Evolutionary conservation across 2,113 vertebrate genomes (phyloP), one percentile per base, ranked within the genome.

Genomic region (Pristiophorus japonicus): DNA sequence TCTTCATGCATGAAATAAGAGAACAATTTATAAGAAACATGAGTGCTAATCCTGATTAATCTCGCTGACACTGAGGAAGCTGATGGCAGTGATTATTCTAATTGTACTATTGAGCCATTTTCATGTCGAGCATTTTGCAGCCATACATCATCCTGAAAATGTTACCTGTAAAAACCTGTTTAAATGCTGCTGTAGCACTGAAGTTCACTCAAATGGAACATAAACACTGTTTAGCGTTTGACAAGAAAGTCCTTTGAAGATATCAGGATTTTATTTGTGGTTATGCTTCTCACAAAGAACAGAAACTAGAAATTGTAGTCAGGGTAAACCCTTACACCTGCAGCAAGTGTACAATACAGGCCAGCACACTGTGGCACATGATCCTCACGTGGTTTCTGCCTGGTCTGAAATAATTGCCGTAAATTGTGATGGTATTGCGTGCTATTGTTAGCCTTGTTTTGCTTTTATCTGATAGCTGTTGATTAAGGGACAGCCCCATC

Each of bases 1-100:
- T 70, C 45, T 27, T 94, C 93, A 30, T 94, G 92, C 92, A 70
- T 70, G n/a, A 24, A 94, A 73, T 51, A 94, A 51, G 66, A 34
- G 42, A 94, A 73, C 12, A 51, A 45, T 81, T 81, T n/a, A 63
- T 6, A 91, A 92, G 30, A 63, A 94, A 70, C 27, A 47, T 47
- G 24, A 51, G 42, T 47, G 18, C 65, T 94, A 20, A 34, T 94
- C 42, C 65, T 70, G 38, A 70, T 70, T 94, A 45, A 94, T 94
- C 65, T 94, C 34, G 38, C 65, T 47, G 45, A 70, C 45, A 70
- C 24, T 30, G 24, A 51, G 65, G 24, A 94, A 94, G 93, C 45
- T 70, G 65, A 94, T 42, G 47, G 22, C 20, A 70, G 93, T 94
- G 66, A 51, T 94, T 51, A 70, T 67, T 67, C 93, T 51, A 94